Evolutionary conservation across 1,140 invertebrate genomes (phyloP).

Genomic region (Gonioctena quinquepunctata): DNA sequence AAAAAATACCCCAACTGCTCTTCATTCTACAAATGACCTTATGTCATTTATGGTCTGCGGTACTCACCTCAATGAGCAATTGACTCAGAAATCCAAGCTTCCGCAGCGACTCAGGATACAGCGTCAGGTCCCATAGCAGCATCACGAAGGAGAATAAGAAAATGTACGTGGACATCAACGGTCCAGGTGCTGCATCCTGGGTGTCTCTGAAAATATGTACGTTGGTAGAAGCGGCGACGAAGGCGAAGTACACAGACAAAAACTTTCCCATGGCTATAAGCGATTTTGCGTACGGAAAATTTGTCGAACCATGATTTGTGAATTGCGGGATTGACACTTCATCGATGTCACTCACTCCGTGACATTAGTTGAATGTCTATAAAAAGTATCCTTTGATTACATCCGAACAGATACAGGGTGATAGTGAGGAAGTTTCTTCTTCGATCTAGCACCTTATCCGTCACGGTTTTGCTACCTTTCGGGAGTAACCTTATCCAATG

Average conservation of each 20-base stretch:
- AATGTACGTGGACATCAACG: constrained; percentile 40
- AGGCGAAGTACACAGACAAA: constrained; percentile 36
- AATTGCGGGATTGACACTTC: no score
- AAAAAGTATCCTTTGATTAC: no score
- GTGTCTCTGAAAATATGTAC: constrained; percentile 41
- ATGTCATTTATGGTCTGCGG: no score
- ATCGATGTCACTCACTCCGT: no score
- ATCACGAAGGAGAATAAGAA: constrained; percentile 42
- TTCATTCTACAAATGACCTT: no score
- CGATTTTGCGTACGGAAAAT: not conserved
- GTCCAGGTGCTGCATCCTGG: constrained; percentile 37
- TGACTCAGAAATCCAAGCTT: constrained; percentile 29
- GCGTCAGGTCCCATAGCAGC: constrained; percentile 38
- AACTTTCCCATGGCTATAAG: constrained; percentile 38
- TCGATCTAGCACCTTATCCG: no score
- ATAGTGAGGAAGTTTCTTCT: no score
- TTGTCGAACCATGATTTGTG: not conserved
- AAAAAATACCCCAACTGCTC: no score
- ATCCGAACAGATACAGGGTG: no score
- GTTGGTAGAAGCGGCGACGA: constrained; percentile 33
- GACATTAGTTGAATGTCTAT: no score
- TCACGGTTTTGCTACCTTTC: no score
- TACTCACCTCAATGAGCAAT: constrained; percentile 38
- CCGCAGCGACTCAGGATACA: constrained; percentile 41
- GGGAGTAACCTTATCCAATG: no score